Conservation (phyloP, 2,797 vertebrate species). For the Siniperca scherzeri region DNA sequence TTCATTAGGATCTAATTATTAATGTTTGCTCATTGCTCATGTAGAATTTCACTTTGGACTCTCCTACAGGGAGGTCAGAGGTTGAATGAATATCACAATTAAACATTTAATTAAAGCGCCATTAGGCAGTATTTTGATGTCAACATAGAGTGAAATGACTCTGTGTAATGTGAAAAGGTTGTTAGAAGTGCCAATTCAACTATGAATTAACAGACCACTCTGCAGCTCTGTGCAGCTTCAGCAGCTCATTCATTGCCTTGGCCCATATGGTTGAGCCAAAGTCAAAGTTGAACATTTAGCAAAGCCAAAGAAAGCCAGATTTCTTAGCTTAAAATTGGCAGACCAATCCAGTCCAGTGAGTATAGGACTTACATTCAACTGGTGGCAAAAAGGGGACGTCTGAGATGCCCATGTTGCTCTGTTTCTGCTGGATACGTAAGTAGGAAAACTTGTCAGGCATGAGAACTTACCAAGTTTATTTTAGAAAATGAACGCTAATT, state of each 20-base stretch:
- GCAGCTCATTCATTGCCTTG: background rate
- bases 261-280: background rate
- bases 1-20: slow-evolving; percentile 26
- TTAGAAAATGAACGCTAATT: background rate
- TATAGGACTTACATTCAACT: background rate
- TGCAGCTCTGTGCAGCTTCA: background rate
- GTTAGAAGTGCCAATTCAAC: background rate
- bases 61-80: background rate
- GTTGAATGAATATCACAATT: slow-evolving; percentile 10
- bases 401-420: background rate
- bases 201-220: background rate
- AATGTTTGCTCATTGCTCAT: slow-evolving; percentile 1
- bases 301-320: background rate
- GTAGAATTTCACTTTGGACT: slow-evolving; percentile 7
- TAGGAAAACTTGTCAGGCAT: background rate
- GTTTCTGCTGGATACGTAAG: background rate
- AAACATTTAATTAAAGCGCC: slow-evolving; percentile 11
- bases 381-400: background rate
- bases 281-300: background rate
- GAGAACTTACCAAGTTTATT: no score
- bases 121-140: background rate
- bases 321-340: background rate
- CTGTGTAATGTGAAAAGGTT: background rate
- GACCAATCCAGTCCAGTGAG: background rate
- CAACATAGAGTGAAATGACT: background rate